Evolutionary conservation across 2,113 vertebrate genomes (phyloP).

Genomic region (Heterocephalus glaber): DNA sequence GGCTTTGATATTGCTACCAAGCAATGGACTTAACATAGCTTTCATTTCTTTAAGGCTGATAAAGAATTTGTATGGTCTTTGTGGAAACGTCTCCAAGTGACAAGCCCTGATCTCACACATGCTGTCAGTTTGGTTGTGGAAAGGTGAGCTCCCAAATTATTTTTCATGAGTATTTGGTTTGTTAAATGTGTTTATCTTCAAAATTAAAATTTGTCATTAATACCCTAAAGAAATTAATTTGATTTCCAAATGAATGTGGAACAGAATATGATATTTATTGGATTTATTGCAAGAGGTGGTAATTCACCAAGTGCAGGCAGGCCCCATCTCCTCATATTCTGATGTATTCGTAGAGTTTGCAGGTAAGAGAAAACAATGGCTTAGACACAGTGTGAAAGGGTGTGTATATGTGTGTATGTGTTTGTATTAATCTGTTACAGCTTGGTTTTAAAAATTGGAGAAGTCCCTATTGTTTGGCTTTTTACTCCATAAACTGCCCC

Average conservation of each 20-base stretch:
- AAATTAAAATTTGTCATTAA: slow-evolving; percentile 19
- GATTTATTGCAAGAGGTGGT: slow-evolving; percentile 19
- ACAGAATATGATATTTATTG: not conserved
- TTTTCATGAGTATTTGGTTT: slow-evolving; percentile 40
- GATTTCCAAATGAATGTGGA: slow-evolving; percentile 34
- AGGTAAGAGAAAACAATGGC: not conserved
- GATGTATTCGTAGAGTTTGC: not conserved
- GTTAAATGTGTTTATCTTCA: slow-evolving; percentile 33
- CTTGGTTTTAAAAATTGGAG: slow-evolving; percentile 14
- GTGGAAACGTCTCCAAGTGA: slow-evolving; percentile 94
- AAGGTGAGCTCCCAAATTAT: slow-evolving; percentile 88
- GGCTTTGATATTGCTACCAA: slow-evolving; percentile 6
- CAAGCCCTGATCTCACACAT: slow-evolving; percentile 93
- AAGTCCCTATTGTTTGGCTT: slow-evolving; percentile 37
- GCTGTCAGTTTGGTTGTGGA: slow-evolving; percentile 92
- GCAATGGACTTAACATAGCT: slow-evolving; percentile 54
- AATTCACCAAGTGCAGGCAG: not conserved
- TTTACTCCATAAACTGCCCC: not conserved
- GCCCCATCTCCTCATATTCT: slow-evolving; percentile 22
- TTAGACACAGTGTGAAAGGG: not conserved
- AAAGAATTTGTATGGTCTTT: slow-evolving; percentile 98
- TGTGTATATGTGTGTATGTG: not conserved
- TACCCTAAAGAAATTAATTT: slow-evolving; percentile 4
- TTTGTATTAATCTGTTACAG: not conserved
- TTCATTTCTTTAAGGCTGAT: slow-evolving; percentile 89